phyloP scores from a whole-genome alignment of 2,888 invertebrate species.

The Arge pagana region DNA sequence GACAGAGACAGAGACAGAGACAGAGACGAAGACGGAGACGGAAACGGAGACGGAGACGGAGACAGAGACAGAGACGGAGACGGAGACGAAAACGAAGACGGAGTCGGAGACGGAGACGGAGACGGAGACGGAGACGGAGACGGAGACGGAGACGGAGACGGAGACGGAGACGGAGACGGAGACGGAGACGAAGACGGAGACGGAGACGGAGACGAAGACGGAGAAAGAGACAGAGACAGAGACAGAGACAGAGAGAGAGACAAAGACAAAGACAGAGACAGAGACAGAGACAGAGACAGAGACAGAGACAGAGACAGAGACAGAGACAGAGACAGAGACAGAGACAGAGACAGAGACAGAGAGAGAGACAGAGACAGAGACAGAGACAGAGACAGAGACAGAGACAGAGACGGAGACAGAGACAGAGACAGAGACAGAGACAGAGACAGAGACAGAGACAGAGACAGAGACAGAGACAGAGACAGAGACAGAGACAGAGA shows the following conservation, averaged over 20 bases:
- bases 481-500: neutral
- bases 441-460: neutral
- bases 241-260: neutral
- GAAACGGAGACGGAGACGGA: no score
- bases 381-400: neutral
- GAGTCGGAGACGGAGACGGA: constrained; percentile 2
- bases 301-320: neutral
- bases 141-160: neutral
- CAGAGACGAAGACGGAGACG: no score
- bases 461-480: neutral
- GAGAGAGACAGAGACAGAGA: neutral
- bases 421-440: neutral
- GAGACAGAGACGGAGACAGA: no score
- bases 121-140: neutral
- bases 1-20: no score
- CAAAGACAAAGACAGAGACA: no score
- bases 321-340: neutral
- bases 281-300: neutral
- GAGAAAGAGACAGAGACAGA: neutral
- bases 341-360: neutral
- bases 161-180: neutral
- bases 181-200: no score
- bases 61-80: no score
- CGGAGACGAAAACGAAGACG: no score
- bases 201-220: no score